A percentile compares a stretch with the other conserved stretches of the same genome.
Evolutionary conservation across 2,888 invertebrate genomes (phyloP).

Genomic region (Drosophila stalkeri): DNA sequence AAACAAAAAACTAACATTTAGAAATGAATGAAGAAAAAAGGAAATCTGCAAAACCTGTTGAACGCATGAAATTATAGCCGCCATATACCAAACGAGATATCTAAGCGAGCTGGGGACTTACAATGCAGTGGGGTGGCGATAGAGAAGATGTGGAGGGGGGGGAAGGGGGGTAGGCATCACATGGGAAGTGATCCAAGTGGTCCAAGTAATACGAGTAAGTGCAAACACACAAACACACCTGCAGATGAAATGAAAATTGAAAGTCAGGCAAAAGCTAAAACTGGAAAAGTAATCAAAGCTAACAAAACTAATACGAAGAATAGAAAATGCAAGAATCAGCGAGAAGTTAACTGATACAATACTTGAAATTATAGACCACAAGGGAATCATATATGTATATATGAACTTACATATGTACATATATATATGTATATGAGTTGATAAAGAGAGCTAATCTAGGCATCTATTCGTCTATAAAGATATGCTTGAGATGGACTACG

Average conservation of each 20-base stretch:
- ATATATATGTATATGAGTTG: background rate
- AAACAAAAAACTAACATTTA: conserved; percentile 36
- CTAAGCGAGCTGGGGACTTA: background rate
- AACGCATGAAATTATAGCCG: conserved; percentile 54
- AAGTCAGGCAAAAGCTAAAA: conserved; percentile 15
- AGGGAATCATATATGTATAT: background rate
- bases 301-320: background rate
- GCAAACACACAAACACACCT: conserved; percentile 28
- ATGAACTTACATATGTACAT: background rate
- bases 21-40: conserved; percentile 47
- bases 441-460: background rate
- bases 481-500: background rate
- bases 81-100: conserved; percentile 48
- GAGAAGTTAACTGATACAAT: background rate
- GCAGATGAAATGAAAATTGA: conserved; percentile 24
- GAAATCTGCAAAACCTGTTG: conserved; percentile 67
- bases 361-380: background rate
- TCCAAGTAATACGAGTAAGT: conserved; percentile 26
- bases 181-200: conserved; percentile 4
- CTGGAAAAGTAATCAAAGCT: conserved; percentile 2
- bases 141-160: background rate
- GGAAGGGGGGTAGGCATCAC: background rate
- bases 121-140: background rate
- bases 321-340: background rate
- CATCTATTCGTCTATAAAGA: background rate